Evolutionary conservation across 1,140 invertebrate genomes (phyloP), one percentile per base, ranked within the genome.

Genomic region (Gonioctena quinquepunctata): DNA sequence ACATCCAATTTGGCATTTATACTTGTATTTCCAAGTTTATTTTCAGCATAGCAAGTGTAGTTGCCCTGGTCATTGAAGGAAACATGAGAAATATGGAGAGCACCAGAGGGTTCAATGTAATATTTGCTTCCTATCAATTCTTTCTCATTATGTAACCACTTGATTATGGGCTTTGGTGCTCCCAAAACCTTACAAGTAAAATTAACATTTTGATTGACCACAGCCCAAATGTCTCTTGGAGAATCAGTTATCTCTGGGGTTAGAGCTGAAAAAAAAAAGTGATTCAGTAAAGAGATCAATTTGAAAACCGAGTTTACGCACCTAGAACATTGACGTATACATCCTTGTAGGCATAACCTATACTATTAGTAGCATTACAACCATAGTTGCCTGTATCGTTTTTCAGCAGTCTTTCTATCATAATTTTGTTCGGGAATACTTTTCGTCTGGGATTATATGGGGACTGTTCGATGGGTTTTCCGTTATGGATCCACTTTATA

Each of bases 311-410:
- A 52, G 16, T 16, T 27, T 61, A 52, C 85, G 84, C 83, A 91
- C 91, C 91, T 74, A 97, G 85, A 5, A 99, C 97, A 86, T 99
- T 99, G 4, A 99, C 90, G 80, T 95, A 99, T 49, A 98, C 94
- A 87, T 99, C 97, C 80, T 96, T 96, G 85, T 97, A 99, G 11
- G 98, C 94, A 84, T 99, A 99, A 26, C 98, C 98, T 73, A 96
- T 88, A n/a, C 92, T 93, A 83, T 99, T 99, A 68, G 96, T 98
- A 0, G 97, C 97, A 86, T 99, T 99, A 84, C 98, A 99, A 56
- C 98, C 97, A 80, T 98, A 97, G 83, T 99, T 98, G 68, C 96
- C 96, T 4, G 96, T 98, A 83, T 99, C 98, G 48, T 88, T 88
- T 82, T 96, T 96, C 16, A 88, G 86, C 18, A 99, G 84, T 75